Evolutionary conservation across 1,140 invertebrate species (phyloP).

Genomic region (Drosophila pruinosa): DNA sequence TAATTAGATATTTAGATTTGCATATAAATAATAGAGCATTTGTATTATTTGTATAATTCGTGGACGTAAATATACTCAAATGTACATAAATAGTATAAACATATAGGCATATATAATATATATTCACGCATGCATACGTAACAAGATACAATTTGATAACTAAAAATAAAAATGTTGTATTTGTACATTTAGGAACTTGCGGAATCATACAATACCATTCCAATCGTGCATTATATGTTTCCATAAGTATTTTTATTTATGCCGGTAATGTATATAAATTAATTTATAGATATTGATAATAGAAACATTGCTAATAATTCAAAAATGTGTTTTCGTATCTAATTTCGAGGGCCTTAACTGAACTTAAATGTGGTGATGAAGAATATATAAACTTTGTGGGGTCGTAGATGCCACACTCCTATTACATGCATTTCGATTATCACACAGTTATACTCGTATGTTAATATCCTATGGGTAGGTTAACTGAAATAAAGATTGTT

Average conservation of each 20-base stretch:
- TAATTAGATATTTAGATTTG: conserved; percentile 57
- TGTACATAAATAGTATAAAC: conserved; percentile 47
- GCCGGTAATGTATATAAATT: conserved; percentile 58
- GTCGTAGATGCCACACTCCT: no score
- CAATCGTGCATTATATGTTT: conserved; percentile 53
- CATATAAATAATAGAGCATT: conserved; percentile 63
- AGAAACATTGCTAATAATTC: conserved; percentile 65
- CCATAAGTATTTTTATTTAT: conserved; percentile 41
- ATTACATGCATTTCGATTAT: no score
- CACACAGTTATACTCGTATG: no score
- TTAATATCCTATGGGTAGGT: no score
- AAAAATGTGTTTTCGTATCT: conserved; percentile 31
- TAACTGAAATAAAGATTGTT: no score
- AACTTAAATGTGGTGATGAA: no score
- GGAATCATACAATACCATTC: conserved; percentile 58
- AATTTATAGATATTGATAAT: conserved; percentile 53
- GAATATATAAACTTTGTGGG: no score
- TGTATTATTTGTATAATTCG: conserved; percentile 77
- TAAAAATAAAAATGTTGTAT: conserved; percentile 34
- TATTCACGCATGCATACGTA: conserved; percentile 29
- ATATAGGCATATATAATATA: conserved; percentile 22
- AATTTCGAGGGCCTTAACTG: no score
- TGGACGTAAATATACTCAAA: conserved; percentile 48
- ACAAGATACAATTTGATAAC: conserved; percentile 10
- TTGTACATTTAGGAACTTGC: conserved; percentile 45